Percentiles rank a stretch among this genome's conserved stretches.
Evolutionary conservation across 2,113 vertebrate genomes (phyloP).

Genomic region (Scalopus aquaticus): DNA sequence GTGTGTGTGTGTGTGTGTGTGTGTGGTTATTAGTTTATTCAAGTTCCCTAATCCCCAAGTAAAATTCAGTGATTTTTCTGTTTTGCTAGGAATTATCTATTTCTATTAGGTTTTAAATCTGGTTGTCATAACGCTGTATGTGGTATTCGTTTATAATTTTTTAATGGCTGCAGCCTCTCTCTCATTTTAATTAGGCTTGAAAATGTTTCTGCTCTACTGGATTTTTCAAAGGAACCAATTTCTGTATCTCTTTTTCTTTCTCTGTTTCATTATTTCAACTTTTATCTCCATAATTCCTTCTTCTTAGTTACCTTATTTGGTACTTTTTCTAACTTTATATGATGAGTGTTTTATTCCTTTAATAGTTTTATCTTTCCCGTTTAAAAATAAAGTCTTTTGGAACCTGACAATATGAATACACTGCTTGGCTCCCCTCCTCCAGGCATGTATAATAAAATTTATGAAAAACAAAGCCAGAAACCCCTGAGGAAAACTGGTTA

Average conservation of each 20-base stretch:
- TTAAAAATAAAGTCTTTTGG: conserved; percentile 27
- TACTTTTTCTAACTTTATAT: background rate
- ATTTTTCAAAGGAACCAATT: conserved; percentile 27
- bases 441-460: no score
- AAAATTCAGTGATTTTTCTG: background rate
- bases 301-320: background rate
- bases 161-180: background rate
- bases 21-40: background rate
- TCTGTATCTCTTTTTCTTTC: conserved; percentile 20
- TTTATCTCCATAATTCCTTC: conserved; percentile 22
- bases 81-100: background rate
- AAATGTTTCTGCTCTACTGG: background rate
- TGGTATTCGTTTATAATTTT: background rate
- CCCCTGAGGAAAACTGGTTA: no score
- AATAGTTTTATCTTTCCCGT: background rate
- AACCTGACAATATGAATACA: no score
- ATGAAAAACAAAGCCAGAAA: no score
- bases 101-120: background rate
- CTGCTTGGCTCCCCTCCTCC: no score
- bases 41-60: background rate
- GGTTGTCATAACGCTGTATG: background rate
- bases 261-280: background rate
- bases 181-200: background rate
- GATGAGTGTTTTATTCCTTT: background rate
- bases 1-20: no score